Percentiles rank a stretch among this genome's conserved stretches.
These are phyloP conservation scores for Papilio dardanus DNA, from an alignment of 1,140 invertebrate species.

Conservation along the genomic window DNA sequence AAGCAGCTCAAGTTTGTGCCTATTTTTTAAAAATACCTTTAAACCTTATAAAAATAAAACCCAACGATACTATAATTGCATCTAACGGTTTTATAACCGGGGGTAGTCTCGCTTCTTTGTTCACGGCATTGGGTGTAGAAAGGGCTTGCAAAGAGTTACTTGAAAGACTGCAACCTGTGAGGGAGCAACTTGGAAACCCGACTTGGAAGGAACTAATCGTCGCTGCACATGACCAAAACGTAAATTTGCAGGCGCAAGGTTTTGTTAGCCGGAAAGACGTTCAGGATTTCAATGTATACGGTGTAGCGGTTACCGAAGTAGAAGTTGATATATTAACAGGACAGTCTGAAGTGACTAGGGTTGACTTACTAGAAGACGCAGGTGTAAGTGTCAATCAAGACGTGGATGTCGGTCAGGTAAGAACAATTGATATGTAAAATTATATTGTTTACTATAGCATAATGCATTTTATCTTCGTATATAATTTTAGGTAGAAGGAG, in stretches of 20 bases:
- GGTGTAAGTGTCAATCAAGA: conserved; percentile 88
- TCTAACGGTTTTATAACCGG: conserved; percentile 84
- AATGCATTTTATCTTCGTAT: too few species aligned
- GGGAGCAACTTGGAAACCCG: conserved; percentile 78
- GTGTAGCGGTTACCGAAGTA: conserved; percentile 85
- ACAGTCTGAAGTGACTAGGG: conserved; percentile 84
- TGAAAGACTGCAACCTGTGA: conserved; percentile 85
- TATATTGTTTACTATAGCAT: neutral
- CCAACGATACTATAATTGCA: conserved; percentile 83
- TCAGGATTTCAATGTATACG: conserved; percentile 83
- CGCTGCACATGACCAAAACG: conserved; percentile 77
- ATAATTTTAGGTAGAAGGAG: conserved; percentile 85
- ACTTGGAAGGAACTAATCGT: conserved; percentile 85
- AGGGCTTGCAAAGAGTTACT: conserved; percentile 72
- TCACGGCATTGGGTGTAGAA: conserved; percentile 46
- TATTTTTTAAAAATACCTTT: conserved; percentile 87
- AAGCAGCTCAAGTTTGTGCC: conserved; percentile 89
- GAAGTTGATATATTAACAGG: conserved; percentile 90
- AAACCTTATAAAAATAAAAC: conserved; percentile 86
- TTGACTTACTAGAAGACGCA: conserved; percentile 90
- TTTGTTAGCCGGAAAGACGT: conserved; percentile 56
- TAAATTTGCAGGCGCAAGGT: conserved; percentile 82
- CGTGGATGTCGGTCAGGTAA: conserved; percentile 91
- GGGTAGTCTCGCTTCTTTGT: conserved; percentile 65
- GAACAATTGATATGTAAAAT: conserved; percentile 2